Base-by-base conservation (phyloP, 2,797 vertebrate genomes). In the Atherinosoma microstoma region DNA sequence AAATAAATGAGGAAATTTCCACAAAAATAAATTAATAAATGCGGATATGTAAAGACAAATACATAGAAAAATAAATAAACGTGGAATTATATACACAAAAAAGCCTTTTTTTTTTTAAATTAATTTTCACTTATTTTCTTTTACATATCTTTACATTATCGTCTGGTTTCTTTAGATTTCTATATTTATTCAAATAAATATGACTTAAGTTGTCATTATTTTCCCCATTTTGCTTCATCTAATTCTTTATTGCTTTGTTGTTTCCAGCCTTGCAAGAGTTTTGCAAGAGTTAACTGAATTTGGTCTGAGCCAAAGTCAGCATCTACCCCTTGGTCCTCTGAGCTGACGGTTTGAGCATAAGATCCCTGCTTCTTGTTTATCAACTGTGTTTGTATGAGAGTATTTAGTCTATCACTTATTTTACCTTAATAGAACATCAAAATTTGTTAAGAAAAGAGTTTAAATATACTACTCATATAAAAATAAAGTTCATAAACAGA, bases 1-100 rank as follows among this genome's bases (percentile, higher is more conserved):
- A 29, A 54, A 54, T 54, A 54, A 54, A 29, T 54, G 24, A 54
- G 51, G 51, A 54, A 54, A 54, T 54, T 27, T 54, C 13, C 13
- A 54, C 51, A 54, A 24, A 54, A 54, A 54, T 54, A 54, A 27
- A 27, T 53, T 27, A 27, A 29, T 54, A 54, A 54, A 54, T 29
- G 24, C 27, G 24, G 24, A 27, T 27, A 15, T 24, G 6, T 54
- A 54, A 29, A 54, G 24, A 54, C 24, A 54, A 54, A 54, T 29
- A 4, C 3, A 12, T 54, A 2, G 29, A 29, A 29, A 24, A 29
- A 54, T 54, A 54, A 54, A 27, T 54, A 15, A 45, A 20, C 18
- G 18, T 15, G 51, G 24, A 54, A 54, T 15, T 54, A 29, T 54
- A 29, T 29, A 5, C 2, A 15, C 2, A 51, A 12, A 51, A 24